Percentiles rank a stretch among this genome's conserved stretches.
Conservation (phyloP, 2,888 invertebrate genomes). For the Labia minor region DNA sequence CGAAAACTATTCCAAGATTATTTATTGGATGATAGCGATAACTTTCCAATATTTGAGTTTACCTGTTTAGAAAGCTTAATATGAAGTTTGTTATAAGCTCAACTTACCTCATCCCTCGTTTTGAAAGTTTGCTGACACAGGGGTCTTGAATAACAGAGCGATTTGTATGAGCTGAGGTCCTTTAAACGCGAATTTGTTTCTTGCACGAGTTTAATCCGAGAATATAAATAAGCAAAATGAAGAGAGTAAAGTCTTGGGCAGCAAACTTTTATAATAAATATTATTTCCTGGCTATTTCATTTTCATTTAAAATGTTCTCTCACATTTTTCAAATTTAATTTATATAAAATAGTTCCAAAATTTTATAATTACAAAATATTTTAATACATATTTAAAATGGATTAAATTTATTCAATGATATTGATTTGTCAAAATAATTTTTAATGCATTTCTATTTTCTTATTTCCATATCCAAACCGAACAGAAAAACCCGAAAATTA, state of each 20-base stretch:
- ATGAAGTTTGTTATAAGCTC: conserved; percentile 1
- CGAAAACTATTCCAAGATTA: neutral
- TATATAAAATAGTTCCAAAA: too few species aligned
- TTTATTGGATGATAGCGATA: neutral
- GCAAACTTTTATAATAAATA: neutral
- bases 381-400: too few species aligned
- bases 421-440: too few species aligned
- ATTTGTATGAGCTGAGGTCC: conserved; percentile 7
- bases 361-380: too few species aligned
- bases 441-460: too few species aligned
- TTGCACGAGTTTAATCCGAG: neutral
- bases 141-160: neutral
- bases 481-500: too few species aligned
- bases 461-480: too few species aligned
- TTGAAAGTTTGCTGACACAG: conserved; percentile 4
- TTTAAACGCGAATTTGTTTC: conserved; percentile 1
- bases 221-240: conserved; percentile 13
- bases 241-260: neutral
- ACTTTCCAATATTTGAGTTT: neutral
- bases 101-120: neutral
- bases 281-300: neutral
- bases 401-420: too few species aligned
- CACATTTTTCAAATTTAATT: too few species aligned
- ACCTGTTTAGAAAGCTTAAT: neutral
- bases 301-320: neutral